Conservation (phyloP, 1,140 invertebrate species). For the Bombyx mori region DNA sequence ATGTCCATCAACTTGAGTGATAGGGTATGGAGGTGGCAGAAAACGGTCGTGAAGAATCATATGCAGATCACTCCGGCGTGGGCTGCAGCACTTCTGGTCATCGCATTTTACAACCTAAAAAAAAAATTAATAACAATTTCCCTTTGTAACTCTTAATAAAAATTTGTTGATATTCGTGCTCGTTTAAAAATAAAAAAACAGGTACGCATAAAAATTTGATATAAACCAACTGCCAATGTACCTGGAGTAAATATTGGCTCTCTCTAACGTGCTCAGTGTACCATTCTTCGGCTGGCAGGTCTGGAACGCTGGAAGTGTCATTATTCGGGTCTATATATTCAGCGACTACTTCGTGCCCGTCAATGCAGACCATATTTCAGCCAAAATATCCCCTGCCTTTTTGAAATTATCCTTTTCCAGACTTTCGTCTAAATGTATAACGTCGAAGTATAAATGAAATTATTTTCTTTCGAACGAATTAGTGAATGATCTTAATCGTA, state of each 20-base stretch:
- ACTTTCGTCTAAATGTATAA: constrained; percentile 4
- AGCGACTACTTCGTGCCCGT: constrained; percentile 9
- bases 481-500: too few species aligned
- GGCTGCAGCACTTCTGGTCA: too few species aligned
- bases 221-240: constrained; percentile 12
- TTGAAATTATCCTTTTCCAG: constrained; percentile 15
- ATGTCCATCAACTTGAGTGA: too few species aligned
- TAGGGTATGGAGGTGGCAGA: too few species aligned
- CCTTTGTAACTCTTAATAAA: constrained; percentile 18
- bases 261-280: constrained; percentile 29
- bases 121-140: constrained; percentile 15
- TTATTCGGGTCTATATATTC: constrained; percentile 17
- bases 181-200: constrained; percentile 13
- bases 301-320: constrained; percentile 14
- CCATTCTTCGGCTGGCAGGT: constrained; percentile 15
- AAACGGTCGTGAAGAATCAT: too few species aligned
- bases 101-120: constrained; percentile 14
- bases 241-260: constrained; percentile 17
- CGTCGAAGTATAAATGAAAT: too few species aligned
- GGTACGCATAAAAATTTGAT: constrained; percentile 16
- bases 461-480: too few species aligned
- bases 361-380: constrained; percentile 11
- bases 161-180: constrained; percentile 14
- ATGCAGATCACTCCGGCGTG: too few species aligned
- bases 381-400: constrained; percentile 16